Base-by-base conservation (phyloP, 2,888 invertebrate genomes). In the Acanthosepion pharaonis region DNA sequence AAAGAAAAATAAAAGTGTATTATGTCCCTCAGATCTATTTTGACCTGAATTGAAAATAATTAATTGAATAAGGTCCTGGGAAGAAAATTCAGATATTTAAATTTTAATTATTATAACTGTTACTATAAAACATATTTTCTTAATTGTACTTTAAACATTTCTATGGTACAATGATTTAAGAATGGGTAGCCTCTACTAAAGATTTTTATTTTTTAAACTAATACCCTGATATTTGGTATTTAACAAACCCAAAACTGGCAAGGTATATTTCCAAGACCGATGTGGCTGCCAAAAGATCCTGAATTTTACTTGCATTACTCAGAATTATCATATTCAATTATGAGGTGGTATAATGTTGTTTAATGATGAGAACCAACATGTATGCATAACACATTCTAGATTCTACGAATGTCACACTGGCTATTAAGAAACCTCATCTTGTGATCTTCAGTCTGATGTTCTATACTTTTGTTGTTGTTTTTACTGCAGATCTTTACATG, bases 211-310 rank as follows among this genome's bases (percentile, higher is more conserved):
- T 55, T 55, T 20, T 20, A 4, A 55, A 5, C 5, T 78, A 6
- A 4, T 28, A 78, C n/a, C n/a, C 78, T 5, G 20, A 25, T 59
- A 59, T 59, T 51, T 59, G 59, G 59, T 20, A 59, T 20, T 78
- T 78, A 78, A 78, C 78, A 78, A 78, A 78, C 78, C 78, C n/a
- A 78, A 78, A 78, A 15, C 78, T n/a, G 78, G 78, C n/a, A n/a
- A 78, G 11, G n/a, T n/a, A 78, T 6, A n/a, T n/a, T n/a, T 78
- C n/a, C n/a, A n/a, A n/a, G 78, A 78, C 11, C 28, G n/a, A 78
- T 78, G 9, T 78, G 78, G 2, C n/a, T 8, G 15, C 78, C 9
- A 78, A 64, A 64, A 78, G 78, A n/a, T 78, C 78, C 28, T 28
- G 78, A n/a, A 78, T 78, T 78, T 78, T 15, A 59, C 23, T 23